Conservation (phyloP, 2,113 vertebrate genomes). For the Passer domesticus region DNA sequence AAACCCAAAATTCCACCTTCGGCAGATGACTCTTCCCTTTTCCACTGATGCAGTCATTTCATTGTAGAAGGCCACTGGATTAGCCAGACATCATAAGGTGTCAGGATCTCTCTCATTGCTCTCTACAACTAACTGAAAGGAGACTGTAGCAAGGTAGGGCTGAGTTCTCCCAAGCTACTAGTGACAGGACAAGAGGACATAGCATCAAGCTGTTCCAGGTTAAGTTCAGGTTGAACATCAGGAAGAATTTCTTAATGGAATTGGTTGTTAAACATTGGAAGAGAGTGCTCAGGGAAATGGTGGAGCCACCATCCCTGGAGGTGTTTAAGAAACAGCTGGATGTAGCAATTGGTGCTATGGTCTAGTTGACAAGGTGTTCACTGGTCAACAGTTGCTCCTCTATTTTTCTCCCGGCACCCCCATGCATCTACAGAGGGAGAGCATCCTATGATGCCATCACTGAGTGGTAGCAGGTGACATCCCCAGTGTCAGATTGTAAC, state of each 20-base stretch:
- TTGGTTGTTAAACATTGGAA: background rate
- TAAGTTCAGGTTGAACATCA: background rate
- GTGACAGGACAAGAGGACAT: background rate
- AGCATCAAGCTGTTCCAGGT: background rate
- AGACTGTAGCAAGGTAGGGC: background rate
- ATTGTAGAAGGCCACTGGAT: background rate
- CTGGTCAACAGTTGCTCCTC: accelerated
- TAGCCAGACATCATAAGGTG: background rate
- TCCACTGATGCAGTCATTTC: background rate
- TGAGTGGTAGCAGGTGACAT: background rate
- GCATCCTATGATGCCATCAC: background rate
- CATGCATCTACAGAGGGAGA: background rate
- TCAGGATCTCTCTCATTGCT: accelerated
- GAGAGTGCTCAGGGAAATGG: background rate
- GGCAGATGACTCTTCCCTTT: background rate
- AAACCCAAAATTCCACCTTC: background rate
- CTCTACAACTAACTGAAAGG: background rate
- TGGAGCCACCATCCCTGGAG: background rate
- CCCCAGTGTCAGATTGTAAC: background rate
- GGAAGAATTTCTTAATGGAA: background rate
- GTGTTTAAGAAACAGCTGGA: background rate
- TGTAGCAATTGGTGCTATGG: background rate
- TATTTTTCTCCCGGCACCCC: background rate
- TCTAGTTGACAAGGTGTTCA: background rate
- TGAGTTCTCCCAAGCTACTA: background rate